Evolutionary conservation across 2,797 vertebrate genomes (phyloP), one percentile per base, ranked within the genome.

Genomic region (Balearica regulorum): DNA sequence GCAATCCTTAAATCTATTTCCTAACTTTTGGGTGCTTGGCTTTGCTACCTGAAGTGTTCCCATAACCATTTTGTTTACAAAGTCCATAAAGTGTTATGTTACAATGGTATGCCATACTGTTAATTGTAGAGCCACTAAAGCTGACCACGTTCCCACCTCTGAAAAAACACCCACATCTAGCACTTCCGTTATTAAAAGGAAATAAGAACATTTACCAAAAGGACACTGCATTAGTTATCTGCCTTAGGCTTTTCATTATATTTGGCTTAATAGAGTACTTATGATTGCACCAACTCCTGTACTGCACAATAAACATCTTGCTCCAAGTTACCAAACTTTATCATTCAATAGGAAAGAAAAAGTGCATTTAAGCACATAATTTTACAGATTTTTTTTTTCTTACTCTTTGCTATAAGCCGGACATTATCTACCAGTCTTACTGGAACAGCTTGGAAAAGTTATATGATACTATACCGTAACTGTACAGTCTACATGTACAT

Each of bases 91-190:
- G 44, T 7, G 19, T 35, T 82, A n/a, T 28, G 14, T 71, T 89
- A 76, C 21, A 43, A 28, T 16, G 25, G 22, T 18, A 61, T 29
- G 53, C 28, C 64, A 48, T n/a, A 39, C 20, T 71, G 60, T 41
- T 92, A 84, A 90, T 20, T 80, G 72, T 21, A 84, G 12, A 72
- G 73, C 70, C 91, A 92, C 90, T 76, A 93, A 92, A 69, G 25
- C 41, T 89, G 83, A 68, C 51, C 46, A 13, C 1, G 6, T 51
- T 87, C 54, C 58, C 48, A 54, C 39, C 41, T 51, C 37, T 6
- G 35, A 73, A 73, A 53, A 69, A 70, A 7, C 2, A 35, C 9
- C 11, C 15, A 22, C 5, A 11, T 5, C 7, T 24, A 62, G 18
- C 21, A 33, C 25, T 83, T 73, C 48, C 48, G 26, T 64, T 83